Conservation (phyloP, 2,888 invertebrate species). For the Hyposoter dolosus region DNA sequence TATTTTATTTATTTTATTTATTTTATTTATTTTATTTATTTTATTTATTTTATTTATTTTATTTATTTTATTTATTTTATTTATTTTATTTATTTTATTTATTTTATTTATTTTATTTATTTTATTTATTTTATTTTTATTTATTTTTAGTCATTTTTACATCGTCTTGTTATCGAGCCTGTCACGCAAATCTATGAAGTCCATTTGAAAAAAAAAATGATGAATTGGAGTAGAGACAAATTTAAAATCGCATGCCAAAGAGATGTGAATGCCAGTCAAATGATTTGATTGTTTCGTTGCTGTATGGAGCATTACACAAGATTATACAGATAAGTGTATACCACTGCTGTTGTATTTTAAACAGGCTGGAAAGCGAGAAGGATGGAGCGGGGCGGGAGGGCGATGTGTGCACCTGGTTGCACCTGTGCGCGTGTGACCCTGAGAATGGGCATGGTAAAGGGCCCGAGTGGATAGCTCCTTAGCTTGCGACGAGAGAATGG, state of each 20-base stretch:
- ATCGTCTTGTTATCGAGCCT: too few relatives aligned
- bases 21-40: background rate
- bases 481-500: constrained; percentile 48
- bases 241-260: constrained; percentile 1
- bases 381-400: constrained; percentile 17
- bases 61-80: too few relatives aligned
- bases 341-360: background rate
- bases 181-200: too few relatives aligned
- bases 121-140: too few relatives aligned
- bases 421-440: constrained; percentile 61
- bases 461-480: constrained; percentile 9
- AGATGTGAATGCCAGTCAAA: constrained; percentile 14
- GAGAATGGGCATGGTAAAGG: constrained; percentile 61
- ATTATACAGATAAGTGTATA: constrained; percentile 27
- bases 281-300: constrained; percentile 37
- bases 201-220: background rate
- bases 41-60: too few relatives aligned
- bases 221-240: background rate
- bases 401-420: constrained; percentile 60
- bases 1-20: too few relatives aligned
- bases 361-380: background rate
- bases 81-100: too few relatives aligned
- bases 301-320: constrained; percentile 30
- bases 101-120: too few relatives aligned
- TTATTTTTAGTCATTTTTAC: too few relatives aligned